A percentile compares a stretch with the other conserved stretches of the same genome.
These are phyloP conservation scores for Fragum sueziense DNA, from an alignment of 2,888 invertebrate genomes.

Conservation along the genomic window DNA sequence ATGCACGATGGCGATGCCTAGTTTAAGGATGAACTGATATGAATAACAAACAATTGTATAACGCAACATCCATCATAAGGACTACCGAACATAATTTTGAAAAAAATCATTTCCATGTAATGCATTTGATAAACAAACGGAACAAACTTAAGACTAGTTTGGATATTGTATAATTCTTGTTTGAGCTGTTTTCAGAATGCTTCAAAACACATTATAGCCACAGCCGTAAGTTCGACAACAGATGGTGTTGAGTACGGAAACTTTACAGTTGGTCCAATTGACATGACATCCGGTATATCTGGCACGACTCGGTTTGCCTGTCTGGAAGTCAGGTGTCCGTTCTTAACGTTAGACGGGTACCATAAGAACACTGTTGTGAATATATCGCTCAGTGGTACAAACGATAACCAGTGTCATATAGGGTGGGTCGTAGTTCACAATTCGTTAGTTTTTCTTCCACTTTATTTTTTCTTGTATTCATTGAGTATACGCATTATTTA, in stretches of 20 bases:
- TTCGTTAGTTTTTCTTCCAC: neutral
- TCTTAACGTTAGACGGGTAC: neutral
- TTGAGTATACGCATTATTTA: neutral
- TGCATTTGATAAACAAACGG: too few species aligned
- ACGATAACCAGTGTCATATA: neutral
- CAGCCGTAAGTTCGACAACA: neutral
- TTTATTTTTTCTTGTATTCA: neutral
- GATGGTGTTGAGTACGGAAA: neutral
- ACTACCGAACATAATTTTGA: too few species aligned
- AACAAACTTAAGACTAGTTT: too few species aligned
- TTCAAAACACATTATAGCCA: neutral
- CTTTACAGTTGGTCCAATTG: neutral
- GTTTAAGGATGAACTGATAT: too few species aligned
- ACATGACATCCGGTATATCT: neutral
- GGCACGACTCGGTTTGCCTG: neutral
- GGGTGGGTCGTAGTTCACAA: neutral
- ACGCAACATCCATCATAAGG: too few species aligned
- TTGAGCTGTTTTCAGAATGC: too few species aligned
- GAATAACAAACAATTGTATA: too few species aligned
- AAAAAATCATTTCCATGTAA: too few species aligned
- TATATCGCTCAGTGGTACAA: neutral
- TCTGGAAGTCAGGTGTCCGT: slow-evolving; percentile 10
- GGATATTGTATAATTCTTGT: too few species aligned
- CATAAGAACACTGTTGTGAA: neutral
- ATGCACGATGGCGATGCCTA: too few species aligned